Evolutionary conservation across 2,113 vertebrate species (phyloP).

Genomic region (Chionomys nivalis): DNA sequence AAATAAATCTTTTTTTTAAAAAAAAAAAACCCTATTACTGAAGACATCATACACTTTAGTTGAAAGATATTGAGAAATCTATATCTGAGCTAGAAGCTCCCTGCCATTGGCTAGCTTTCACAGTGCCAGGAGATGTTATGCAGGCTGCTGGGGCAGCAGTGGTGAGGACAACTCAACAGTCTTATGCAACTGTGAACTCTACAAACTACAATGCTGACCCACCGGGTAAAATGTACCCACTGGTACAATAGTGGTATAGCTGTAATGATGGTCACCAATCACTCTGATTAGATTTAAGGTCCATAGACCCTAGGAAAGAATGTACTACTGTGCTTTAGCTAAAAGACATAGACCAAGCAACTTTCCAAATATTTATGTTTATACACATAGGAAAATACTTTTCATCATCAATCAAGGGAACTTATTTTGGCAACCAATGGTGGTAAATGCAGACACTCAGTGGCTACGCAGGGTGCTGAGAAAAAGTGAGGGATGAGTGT

Average conservation of each 20-base stretch:
- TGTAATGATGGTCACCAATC: not conserved
- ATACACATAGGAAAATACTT: not conserved
- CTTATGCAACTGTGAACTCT: not conserved
- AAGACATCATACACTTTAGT: not conserved
- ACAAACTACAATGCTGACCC: not conserved
- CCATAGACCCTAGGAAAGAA: no score
- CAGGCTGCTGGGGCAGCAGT: no score
- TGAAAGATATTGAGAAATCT: not conserved
- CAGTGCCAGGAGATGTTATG: not conserved
- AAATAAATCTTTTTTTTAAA: no score
- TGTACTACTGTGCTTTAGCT: not conserved
- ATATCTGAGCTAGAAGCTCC: not conserved
- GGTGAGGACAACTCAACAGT: not conserved
- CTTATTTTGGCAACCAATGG: not conserved
- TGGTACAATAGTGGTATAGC: not conserved
- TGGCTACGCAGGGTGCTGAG: not conserved
- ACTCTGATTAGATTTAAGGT: not conserved
- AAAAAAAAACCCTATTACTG: not conserved
- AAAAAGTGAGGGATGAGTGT: not conserved
- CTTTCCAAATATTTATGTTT: not conserved
- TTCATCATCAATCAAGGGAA: not conserved
- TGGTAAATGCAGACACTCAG: not conserved
- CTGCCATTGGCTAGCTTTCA: not conserved
- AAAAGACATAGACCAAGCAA: not conserved
- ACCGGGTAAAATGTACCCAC: not conserved